Conservation (phyloP, 2,113 vertebrate species). For the Mus musculus region GRCm39 chr10:46250501-46251000, state of each 20-base stretch:
- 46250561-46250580: background rate
- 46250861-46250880: background rate
- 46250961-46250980: background rate
- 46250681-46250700: background rate
- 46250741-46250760: background rate
- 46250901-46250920: background rate
- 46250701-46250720: background rate
- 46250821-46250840: background rate
- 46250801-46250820: background rate
- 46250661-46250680: background rate
- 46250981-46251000: background rate
- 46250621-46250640: background rate
- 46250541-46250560: background rate
- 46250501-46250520: background rate
- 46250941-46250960: background rate
- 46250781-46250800: background rate
- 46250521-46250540: background rate
- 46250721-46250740: background rate
- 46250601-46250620: background rate
- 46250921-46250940: background rate
- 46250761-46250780: background rate
- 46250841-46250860: background rate
- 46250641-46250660: slow-evolving; percentile 37
- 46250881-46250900: background rate
- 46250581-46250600: background rate